phyloP scores from a whole-genome alignment of 2,797 vertebrate species.

The Phoebastria nigripes region DNA sequence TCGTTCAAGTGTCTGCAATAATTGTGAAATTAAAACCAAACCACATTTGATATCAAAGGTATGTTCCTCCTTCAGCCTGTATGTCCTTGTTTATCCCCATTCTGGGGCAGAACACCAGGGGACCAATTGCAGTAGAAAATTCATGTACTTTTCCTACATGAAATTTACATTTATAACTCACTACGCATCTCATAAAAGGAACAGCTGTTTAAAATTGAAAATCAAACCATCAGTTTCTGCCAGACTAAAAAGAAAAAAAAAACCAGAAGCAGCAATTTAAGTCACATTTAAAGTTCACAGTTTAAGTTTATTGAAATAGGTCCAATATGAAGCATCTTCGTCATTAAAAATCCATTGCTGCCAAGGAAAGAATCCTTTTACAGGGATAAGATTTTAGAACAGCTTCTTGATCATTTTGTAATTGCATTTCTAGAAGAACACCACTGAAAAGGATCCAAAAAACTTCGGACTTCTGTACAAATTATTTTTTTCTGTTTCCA shows the following conservation, averaged over 20 bases:
- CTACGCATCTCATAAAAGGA: not conserved
- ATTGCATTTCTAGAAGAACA: not conserved
- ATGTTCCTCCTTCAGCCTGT: not conserved
- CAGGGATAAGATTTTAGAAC: not conserved
- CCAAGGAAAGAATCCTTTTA: not conserved
- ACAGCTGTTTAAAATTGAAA: not conserved
- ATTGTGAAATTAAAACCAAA: not conserved
- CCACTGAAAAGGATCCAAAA: not conserved
- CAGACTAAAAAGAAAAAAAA: not conserved
- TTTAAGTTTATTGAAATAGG: not conserved
- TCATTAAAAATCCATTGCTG: not conserved
- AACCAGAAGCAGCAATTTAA: not conserved
- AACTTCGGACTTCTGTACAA: not conserved
- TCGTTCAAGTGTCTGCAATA: not conserved
- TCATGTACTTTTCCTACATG: not conserved
- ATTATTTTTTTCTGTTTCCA: not conserved
- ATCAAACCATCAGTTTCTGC: not conserved
- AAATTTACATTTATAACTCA: constrained; percentile 18
- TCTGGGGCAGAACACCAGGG: not conserved
- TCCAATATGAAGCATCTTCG: not conserved
- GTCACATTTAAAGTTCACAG: not conserved
- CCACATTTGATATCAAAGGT: not conserved
- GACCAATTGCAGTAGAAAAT: not conserved
- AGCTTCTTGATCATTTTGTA: not conserved
- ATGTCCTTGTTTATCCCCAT: not conserved